Percentiles rank a stretch among this genome's conserved stretches.
Evolutionary conservation across 2,797 vertebrate species (phyloP).

Genomic region (Pseudochirops corinnae): DNA sequence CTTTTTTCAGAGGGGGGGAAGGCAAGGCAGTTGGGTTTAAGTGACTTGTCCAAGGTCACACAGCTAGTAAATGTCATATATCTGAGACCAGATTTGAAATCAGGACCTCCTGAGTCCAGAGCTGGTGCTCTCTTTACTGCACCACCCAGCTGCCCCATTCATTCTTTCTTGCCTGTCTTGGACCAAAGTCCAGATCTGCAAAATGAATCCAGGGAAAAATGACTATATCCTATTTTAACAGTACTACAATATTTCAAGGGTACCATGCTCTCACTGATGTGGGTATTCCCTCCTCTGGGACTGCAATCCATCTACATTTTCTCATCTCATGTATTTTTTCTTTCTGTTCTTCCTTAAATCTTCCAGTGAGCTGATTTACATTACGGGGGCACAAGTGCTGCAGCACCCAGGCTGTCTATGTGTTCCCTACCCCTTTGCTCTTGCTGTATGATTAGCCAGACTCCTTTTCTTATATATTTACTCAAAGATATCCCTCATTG

Average conservation of each 20-base stretch:
- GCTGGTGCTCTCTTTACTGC: too few species aligned
- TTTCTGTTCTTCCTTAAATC: background rate
- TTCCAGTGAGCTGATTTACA: background rate
- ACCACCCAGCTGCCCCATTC: background rate
- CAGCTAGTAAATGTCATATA: too few species aligned
- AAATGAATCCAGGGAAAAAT: slow-evolving; percentile 12
- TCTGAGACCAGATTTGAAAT: too few species aligned
- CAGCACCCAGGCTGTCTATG: background rate
- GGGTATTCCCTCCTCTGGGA: background rate
- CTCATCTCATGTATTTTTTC: background rate
- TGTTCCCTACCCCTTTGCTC: background rate
- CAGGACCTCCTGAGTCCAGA: too few species aligned
- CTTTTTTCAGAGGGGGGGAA: too few species aligned
- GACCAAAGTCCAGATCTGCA: background rate
- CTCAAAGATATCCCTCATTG: background rate
- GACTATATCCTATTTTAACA: slow-evolving; percentile 19
- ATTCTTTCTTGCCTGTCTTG: background rate
- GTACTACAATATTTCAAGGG: background rate
- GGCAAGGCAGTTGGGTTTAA: too few species aligned
- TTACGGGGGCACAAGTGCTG: background rate
- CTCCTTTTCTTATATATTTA: background rate
- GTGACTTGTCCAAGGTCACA: too few species aligned
- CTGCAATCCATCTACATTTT: background rate
- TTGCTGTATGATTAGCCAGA: background rate
- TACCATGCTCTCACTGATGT: background rate